Percentiles rank a stretch among this genome's conserved stretches.
These are phyloP conservation scores for Carollia perspicillata DNA, from an alignment of 2,113 vertebrate genomes.

Conservation along the genomic window DNA sequence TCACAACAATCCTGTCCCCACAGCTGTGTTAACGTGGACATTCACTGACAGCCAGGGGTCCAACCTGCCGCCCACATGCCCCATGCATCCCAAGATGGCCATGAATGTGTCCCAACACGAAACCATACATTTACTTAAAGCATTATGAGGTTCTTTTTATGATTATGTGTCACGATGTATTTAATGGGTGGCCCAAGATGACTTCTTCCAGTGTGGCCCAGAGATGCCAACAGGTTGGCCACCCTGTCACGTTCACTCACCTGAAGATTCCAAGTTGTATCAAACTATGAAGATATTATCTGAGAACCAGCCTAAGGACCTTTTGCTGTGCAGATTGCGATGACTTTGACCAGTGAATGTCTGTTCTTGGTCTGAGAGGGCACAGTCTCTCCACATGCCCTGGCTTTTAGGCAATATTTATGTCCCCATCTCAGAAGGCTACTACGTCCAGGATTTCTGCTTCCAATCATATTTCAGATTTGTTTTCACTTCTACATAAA, in stretches of 20 bases:
- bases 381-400: neutral
- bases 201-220: too few species aligned
- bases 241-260: neutral
- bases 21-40: neutral
- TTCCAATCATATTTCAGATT: conserved; percentile 1
- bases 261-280: neutral
- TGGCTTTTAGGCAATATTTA: neutral
- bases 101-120: too few species aligned
- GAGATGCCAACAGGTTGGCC: too few species aligned
- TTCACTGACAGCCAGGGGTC: neutral
- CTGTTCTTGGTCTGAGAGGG: neutral
- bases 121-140: too few species aligned
- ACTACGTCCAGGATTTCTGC: neutral
- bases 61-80: too few species aligned
- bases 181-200: too few species aligned
- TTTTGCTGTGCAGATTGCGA: neutral
- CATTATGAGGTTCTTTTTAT: too few species aligned
- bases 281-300: neutral
- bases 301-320: neutral
- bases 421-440: neutral
- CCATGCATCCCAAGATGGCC: too few species aligned
- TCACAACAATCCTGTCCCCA: neutral
- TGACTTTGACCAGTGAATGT: neutral
- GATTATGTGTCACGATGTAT: too few species aligned
- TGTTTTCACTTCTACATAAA: conserved; percentile 10